A percentile compares a stretch with the other conserved stretches of the same genome.
These are phyloP conservation scores for Neelides folsomi DNA, from an alignment of 2,888 invertebrate genomes.

Conservation along the genomic window DNA sequence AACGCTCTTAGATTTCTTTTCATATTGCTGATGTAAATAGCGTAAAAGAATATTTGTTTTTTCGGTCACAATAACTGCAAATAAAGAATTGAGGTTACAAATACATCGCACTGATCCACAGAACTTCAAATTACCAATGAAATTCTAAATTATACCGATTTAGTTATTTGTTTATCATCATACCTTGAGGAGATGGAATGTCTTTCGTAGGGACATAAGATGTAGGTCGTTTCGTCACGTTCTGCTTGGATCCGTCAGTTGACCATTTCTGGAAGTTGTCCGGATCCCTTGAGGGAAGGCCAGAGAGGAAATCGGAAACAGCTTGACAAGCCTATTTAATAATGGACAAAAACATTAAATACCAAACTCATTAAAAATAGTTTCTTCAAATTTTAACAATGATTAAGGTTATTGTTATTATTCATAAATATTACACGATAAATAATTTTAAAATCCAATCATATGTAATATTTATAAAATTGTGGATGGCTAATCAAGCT, in stretches of 20 bases:
- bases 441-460: too few relatives aligned
- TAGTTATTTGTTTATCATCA: background rate
- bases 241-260: constrained; percentile 67
- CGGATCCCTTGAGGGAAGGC: constrained; percentile 77
- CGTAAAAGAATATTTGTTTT: constrained; percentile 85
- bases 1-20: constrained; percentile 52
- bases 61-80: constrained; percentile 85
- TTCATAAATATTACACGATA: too few relatives aligned
- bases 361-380: too few relatives aligned
- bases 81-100: constrained; percentile 26
- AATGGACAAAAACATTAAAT: too few relatives aligned
- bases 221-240: constrained; percentile 70
- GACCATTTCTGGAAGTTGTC: constrained; percentile 83
- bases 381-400: too few relatives aligned
- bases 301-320: constrained; percentile 70
- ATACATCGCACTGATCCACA: background rate
- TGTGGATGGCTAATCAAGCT: too few relatives aligned
- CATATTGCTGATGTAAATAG: constrained; percentile 91
- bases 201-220: constrained; percentile 87
- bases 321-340: constrained; percentile 10
- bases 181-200: constrained; percentile 83
- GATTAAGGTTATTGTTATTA: too few relatives aligned
- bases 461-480: too few relatives aligned
- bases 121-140: background rate
- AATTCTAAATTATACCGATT: background rate